Conservation (phyloP, 2,888 invertebrate species). For the Meghimatium bilineatum region DNA sequence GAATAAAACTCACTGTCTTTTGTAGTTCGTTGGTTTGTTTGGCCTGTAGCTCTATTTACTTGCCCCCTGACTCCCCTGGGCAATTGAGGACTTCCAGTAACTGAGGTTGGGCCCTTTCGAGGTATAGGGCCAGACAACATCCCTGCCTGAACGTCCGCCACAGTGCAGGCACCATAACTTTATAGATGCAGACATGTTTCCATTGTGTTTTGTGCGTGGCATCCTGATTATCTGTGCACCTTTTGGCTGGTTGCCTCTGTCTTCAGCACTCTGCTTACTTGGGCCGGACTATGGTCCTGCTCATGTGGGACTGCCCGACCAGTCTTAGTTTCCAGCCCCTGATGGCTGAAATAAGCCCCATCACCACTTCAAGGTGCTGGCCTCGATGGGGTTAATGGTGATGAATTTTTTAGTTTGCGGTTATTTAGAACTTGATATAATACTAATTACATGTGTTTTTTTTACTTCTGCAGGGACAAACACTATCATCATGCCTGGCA, state of each 20-base stretch:
- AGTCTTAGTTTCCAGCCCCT: not conserved
- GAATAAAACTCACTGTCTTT: too few relatives aligned
- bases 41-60: too few relatives aligned
- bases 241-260: not conserved
- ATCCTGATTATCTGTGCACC: not conserved
- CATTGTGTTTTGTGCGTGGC: too few relatives aligned
- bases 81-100: too few relatives aligned
- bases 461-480: slow-evolving; percentile 6
- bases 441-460: not conserved
- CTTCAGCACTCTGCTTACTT: not conserved
- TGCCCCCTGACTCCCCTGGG: too few relatives aligned
- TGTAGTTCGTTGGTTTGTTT: too few relatives aligned
- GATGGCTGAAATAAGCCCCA: not conserved
- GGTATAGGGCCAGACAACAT: too few relatives aligned
- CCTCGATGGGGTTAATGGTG: not conserved
- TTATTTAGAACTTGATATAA: not conserved
- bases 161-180: too few relatives aligned
- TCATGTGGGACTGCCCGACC: too few relatives aligned
- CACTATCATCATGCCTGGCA: slow-evolving; percentile 14
- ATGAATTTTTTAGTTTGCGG: not conserved
- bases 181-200: too few relatives aligned
- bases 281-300: not conserved
- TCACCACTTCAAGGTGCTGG: not conserved
- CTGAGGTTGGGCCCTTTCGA: too few relatives aligned
- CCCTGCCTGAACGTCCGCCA: too few relatives aligned